Base-by-base conservation (phyloP, 2,113 vertebrate species). In the Alligator sinensis region DNA sequence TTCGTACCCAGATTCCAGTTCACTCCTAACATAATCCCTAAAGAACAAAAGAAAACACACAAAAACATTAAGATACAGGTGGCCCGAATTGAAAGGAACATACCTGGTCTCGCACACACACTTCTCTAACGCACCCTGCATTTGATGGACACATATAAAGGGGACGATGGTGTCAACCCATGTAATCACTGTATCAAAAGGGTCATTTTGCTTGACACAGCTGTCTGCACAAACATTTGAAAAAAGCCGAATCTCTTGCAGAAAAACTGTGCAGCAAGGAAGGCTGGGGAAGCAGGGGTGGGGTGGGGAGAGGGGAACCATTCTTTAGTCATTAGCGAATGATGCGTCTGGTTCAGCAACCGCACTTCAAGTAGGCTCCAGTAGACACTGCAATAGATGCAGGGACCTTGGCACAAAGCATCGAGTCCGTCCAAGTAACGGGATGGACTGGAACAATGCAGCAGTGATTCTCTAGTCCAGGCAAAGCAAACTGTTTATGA, bases 21-120 rank as follows among this genome's bases (percentile, higher is more conserved):
- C 99, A 9, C 99, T 99, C 93, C 99, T 98, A 82, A 99, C 99
- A 87, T 99, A 99, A 98, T 99, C 99, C 98, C 99, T 99, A 91
- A 94, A 93, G 17, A 94, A 92, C 30, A 34, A 88, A 95, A 97
- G 14, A 92, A 90, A 90, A 19, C 76, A 47, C 95, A 81, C 87
- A 90, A 77, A 13, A 59, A 59, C 70, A 68, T 94, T 82, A 82
- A 86, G 47, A 89, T 74, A 74, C 47, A 47, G 55, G 77, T 38
- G 27, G 95, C 80, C 22, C 61, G 75, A 58, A 57, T 5, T 28
- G 3, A 17, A 28, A 25, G 22, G 47, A 47, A 22, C 47, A 28
- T 78, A 68, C 34, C 55, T 58, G 27, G 30, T 78, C 22, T 68
- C 66, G 10, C 21, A 27, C 25, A 54, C 5, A n/a, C 18, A 28